Evolutionary conservation across 2,113 vertebrate genomes (phyloP).

Genomic region (Oophaga pumilio): DNA sequence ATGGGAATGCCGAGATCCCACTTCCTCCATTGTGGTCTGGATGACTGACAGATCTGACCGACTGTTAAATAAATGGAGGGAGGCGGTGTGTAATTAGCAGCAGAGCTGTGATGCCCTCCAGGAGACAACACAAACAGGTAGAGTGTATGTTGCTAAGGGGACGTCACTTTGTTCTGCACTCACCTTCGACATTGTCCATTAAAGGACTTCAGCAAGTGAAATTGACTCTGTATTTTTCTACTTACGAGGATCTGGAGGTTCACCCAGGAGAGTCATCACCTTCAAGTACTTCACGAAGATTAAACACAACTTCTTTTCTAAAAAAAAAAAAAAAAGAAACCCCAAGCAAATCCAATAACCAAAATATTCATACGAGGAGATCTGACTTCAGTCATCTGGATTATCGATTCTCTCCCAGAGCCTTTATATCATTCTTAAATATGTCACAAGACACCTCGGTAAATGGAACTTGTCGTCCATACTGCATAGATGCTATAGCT

Average conservation of each 20-base stretch:
- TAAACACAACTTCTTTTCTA: not conserved
- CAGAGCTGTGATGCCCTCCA: constrained; percentile 31
- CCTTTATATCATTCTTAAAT: not conserved
- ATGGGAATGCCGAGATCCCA: constrained; percentile 11
- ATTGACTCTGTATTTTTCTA: not conserved
- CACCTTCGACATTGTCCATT: constrained; percentile 5
- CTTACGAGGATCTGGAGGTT: not conserved
- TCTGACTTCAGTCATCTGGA: not conserved
- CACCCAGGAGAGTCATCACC: not conserved
- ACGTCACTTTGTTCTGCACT: constrained; percentile 28
- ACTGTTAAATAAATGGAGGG: constrained; percentile 24
- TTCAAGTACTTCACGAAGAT: not conserved
- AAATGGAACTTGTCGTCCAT: not conserved
- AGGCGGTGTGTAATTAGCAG: constrained; percentile 44
- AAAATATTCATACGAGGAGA: constrained; percentile 16
- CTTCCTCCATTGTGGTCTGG: constrained; percentile 10
- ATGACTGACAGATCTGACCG: constrained; percentile 20
- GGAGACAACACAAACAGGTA: constrained; percentile 53
- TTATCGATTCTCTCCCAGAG: not conserved
- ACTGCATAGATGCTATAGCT: not conserved
- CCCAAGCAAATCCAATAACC: not conserved
- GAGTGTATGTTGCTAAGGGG: constrained; percentile 53
- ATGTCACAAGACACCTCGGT: not conserved
- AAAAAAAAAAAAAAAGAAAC: not conserved
- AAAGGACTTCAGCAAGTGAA: constrained; percentile 31